A percentile compares a stretch with the other conserved stretches of the same genome.
Conservation (phyloP, 2,888 invertebrate genomes). For the Nycteola revayana region DNA sequence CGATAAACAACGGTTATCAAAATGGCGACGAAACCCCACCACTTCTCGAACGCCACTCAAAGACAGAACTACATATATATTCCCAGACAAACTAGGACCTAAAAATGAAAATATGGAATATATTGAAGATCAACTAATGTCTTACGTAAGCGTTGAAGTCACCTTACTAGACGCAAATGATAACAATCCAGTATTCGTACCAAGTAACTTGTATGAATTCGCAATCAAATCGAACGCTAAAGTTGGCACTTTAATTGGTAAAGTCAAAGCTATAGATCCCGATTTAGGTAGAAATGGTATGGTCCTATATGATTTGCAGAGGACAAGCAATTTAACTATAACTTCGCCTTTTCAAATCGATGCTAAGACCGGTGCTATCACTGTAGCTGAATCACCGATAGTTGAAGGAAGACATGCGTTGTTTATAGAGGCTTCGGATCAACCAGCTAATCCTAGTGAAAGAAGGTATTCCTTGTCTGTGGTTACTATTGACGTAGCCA, state of each 20-base stretch:
- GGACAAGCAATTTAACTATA: slow-evolving; percentile 84
- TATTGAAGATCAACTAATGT: slow-evolving; percentile 70
- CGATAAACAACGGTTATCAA: slow-evolving; percentile 64
- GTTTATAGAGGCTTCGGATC: slow-evolving; percentile 92
- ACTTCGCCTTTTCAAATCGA: slow-evolving; percentile 88
- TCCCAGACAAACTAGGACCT: slow-evolving; percentile 67
- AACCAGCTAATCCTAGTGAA: slow-evolving; percentile 92
- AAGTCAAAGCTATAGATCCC: slow-evolving; percentile 90
- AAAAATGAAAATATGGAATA: slow-evolving; percentile 70
- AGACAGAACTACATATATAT: slow-evolving; percentile 72
- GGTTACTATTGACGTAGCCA: slow-evolving; percentile 89
- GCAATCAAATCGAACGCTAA: slow-evolving; percentile 85
- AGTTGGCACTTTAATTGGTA: slow-evolving; percentile 88
- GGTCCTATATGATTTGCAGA: slow-evolving; percentile 88
- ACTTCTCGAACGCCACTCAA: slow-evolving; percentile 44
- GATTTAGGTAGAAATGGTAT: slow-evolving; percentile 88
- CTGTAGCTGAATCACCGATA: slow-evolving; percentile 84
- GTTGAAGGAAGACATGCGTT: slow-evolving; percentile 88
- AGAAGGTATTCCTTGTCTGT: slow-evolving; percentile 91
- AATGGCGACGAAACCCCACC: slow-evolving; percentile 60
- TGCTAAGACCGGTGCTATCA: slow-evolving; percentile 85
- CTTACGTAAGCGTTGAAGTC: slow-evolving; percentile 89
- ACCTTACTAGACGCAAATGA: slow-evolving; percentile 94
- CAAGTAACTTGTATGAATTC: slow-evolving; percentile 92
- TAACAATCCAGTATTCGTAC: slow-evolving; percentile 93